Evolutionary conservation across 2,113 vertebrate species (phyloP).

Genomic region (Neotoma lepida): DNA sequence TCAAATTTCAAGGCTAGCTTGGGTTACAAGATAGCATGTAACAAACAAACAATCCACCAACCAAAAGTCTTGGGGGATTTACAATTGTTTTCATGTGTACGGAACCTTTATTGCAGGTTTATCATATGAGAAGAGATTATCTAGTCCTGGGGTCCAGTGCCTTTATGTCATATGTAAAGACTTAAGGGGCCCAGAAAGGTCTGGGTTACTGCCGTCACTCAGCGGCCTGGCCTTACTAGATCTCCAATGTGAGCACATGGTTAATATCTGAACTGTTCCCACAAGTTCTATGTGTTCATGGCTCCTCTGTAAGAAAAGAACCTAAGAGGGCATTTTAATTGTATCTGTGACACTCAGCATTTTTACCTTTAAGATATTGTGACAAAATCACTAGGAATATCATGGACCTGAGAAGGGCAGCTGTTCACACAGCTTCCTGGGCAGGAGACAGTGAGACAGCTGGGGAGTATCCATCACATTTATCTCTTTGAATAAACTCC

Average conservation of each 20-base stretch:
- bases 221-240: background rate
- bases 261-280: conserved; percentile 7
- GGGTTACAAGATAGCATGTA: background rate
- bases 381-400: background rate
- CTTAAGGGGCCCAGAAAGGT: conserved; percentile 6
- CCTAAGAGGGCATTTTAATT: background rate
- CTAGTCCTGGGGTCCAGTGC: background rate
- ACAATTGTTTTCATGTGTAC: conserved; percentile 46
- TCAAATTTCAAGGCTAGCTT: no score
- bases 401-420: background rate
- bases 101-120: background rate
- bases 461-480: background rate
- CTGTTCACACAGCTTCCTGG: conserved; percentile 34
- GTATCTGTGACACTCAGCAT: background rate
- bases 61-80: background rate
- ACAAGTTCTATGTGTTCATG: background rate
- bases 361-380: background rate
- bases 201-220: background rate
- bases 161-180: conserved; percentile 2
- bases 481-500: conserved; percentile 33
- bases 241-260: background rate
- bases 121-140: background rate
- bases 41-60: background rate
- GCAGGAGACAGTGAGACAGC: background rate
- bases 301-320: conserved; percentile 33